phyloP scores from a whole-genome alignment of 2,113 vertebrate species.

The Gadus chalcogrammus region DNA sequence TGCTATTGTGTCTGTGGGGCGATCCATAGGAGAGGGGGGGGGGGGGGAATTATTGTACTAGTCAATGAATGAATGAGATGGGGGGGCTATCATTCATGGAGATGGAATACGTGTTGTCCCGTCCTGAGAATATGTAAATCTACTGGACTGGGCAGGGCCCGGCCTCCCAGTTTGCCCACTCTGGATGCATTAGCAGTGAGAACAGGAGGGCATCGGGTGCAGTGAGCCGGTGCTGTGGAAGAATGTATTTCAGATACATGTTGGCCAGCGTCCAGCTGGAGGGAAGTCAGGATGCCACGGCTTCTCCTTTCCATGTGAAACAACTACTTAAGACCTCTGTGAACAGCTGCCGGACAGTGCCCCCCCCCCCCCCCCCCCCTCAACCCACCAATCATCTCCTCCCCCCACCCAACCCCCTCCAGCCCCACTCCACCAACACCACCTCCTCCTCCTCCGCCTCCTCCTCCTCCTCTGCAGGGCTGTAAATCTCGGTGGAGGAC shows the following conservation, averaged over 20 bases:
- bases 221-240: constrained; percentile 41
- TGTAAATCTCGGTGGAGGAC: constrained; percentile 74
- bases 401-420: too few relatives aligned
- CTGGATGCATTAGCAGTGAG: constrained; percentile 19
- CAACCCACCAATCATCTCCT: too few relatives aligned
- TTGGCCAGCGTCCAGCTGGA: constrained; percentile 68
- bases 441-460: constrained; percentile 22
- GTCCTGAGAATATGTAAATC: constrained; percentile 15
- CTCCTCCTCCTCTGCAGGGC: constrained; percentile 38
- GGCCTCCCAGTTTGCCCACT: neutral
- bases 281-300: constrained; percentile 60
- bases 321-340: constrained; percentile 71
- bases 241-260: constrained; percentile 52
- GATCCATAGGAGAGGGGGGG: constrained; percentile 3
- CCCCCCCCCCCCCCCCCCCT: constrained; percentile 41
- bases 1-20: too few relatives aligned
- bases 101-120: constrained; percentile 12
- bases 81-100: constrained; percentile 13
- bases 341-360: constrained; percentile 79
- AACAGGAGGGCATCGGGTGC: constrained; percentile 30
- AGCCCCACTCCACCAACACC: too few relatives aligned
- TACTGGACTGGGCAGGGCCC: neutral
- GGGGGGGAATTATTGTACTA: constrained; percentile 2
- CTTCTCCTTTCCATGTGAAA: constrained; percentile 77
- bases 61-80: neutral